Evolutionary conservation across 2,113 vertebrate genomes (phyloP).

Genomic region (Podiceps cristatus): DNA sequence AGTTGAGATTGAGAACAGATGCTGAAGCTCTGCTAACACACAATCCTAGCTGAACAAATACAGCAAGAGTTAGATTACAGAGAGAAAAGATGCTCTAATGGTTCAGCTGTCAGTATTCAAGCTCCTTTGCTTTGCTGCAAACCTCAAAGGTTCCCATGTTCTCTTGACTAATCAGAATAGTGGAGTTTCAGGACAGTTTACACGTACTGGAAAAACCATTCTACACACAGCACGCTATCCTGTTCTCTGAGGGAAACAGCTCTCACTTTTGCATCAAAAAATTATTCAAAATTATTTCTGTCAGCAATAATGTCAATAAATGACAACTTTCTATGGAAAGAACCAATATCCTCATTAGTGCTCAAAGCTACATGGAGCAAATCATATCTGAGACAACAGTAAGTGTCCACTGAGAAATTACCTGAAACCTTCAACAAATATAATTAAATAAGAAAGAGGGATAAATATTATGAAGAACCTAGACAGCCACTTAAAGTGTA

Average conservation of each 20-base stretch:
- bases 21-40: slow-evolving; percentile 97
- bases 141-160: not conserved
- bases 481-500: not conserved
- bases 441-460: not conserved
- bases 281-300: not conserved
- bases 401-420: not conserved
- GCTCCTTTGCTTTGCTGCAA: not conserved
- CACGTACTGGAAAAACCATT: fast-evolving
- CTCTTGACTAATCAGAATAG: not conserved
- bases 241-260: not conserved
- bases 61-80: slow-evolving; percentile 66
- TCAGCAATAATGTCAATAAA: not conserved
- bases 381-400: not conserved
- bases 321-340: not conserved
- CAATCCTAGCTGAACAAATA: slow-evolving; percentile 91
- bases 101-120: not conserved
- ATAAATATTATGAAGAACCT: not conserved
- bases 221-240: not conserved
- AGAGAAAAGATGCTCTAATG: not conserved
- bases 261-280: not conserved
- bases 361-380: not conserved
- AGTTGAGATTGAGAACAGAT: slow-evolving; percentile 94
- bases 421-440: not conserved
- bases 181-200: not conserved
- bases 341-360: not conserved